These are phyloP conservation scores for Trochalopteron elliotii DNA, from an alignment of 2,113 vertebrate species.

Conservation along the genomic window DNA sequence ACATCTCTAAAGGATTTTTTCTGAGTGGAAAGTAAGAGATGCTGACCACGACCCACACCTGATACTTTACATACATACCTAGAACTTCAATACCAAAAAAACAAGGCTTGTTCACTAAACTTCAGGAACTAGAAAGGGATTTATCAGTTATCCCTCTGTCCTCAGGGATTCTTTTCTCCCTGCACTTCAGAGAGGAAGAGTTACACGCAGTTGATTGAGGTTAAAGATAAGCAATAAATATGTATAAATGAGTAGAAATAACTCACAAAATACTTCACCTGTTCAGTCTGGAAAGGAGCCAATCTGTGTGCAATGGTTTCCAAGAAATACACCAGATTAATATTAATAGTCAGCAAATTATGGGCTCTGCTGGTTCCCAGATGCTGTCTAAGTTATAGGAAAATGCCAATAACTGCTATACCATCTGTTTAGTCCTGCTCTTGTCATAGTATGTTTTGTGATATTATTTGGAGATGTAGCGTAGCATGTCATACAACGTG, in stretches of 20 bases:
- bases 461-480: constrained; percentile 38
- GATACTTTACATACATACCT: neutral
- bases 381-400: constrained; percentile 24
- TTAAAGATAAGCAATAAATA: neutral
- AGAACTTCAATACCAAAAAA: neutral
- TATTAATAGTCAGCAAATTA: constrained; percentile 33
- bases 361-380: constrained; percentile 23
- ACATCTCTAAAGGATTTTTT: neutral
- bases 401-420: neutral
- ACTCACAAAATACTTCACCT: neutral
- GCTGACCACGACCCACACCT: neutral
- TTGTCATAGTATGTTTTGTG: constrained; percentile 45
- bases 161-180: neutral
- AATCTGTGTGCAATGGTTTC: neutral
- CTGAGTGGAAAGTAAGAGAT: neutral
- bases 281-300: neutral
- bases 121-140: neutral
- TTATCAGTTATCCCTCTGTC: neutral
- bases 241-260: neutral
- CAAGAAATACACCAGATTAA: neutral
- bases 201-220: neutral
- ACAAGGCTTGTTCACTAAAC: neutral
- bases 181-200: neutral
- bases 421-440: constrained; percentile 58
- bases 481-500: neutral